A percentile compares a stretch with the other conserved stretches of the same genome.
Conservation (phyloP, 2,113 vertebrate species). For the Chloropsis cyanopogon region DNA sequence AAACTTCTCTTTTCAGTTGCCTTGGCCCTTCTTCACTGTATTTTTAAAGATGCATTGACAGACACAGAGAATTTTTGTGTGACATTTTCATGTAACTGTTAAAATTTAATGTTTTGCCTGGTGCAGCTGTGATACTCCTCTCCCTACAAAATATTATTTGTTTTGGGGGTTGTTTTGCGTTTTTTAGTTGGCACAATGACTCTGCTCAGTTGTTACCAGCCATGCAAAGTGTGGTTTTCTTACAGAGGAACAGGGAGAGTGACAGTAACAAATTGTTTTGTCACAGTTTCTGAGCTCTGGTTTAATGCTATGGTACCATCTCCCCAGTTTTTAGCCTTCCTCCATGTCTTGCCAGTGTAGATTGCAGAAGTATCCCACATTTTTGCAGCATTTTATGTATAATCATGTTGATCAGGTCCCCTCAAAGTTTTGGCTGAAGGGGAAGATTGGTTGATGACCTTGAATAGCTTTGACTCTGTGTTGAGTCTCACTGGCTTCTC, state of each 20-base stretch:
- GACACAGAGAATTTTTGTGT: neutral
- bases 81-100: neutral
- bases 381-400: neutral
- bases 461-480: neutral
- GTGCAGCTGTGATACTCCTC: neutral
- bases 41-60: neutral
- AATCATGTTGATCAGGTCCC: accelerated
- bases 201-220: neutral
- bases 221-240: neutral
- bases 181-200: neutral
- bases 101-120: neutral
- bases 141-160: neutral
- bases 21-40: neutral
- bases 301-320: neutral
- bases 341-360: neutral
- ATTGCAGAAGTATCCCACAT: neutral
- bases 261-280: neutral
- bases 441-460: neutral
- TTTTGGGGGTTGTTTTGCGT: neutral
- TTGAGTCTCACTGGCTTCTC: neutral
- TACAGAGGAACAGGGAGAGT: neutral
- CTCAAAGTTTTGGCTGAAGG: neutral
- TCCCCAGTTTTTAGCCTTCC: neutral
- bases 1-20: neutral
- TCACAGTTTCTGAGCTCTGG: neutral